Evolutionary conservation across 1,140 invertebrate genomes (phyloP), one percentile per base, ranked within the genome.

Genomic region (Agrypnia vestita): DNA sequence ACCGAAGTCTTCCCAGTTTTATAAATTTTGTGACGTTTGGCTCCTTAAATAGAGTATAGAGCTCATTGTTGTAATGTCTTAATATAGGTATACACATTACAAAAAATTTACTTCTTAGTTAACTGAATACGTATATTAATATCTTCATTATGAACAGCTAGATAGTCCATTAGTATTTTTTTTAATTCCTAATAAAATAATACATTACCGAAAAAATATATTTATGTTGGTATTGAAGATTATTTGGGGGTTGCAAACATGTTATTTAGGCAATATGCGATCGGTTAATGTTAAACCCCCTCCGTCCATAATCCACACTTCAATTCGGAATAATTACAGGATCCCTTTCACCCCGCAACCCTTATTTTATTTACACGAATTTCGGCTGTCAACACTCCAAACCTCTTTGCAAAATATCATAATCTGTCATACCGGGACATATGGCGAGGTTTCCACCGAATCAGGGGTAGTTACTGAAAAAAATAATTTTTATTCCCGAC

Each of bases 341-440:
- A 73, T 64, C 79, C 61, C 55, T 74, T 72, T 53, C 72, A 80
- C 61, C 53, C 59, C n/a, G 53, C 73, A 56, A 75, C 53, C 73
- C 73, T 44, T 59, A 44, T 44, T 44, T 59, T 75, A 46, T 75
- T 62, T 59, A 59, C 73, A 62, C 56, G 53, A 75, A 59, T 59
- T 62, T 59, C 35, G 44, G 25, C 53, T 69, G 76, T 78, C 56
- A 78, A 67, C 76, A 78, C 76, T 78, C 19, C 64, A 80, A 74
- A 74, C 74, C 74, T 67, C 59, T 74, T 55, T 76, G 62, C 35
- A 61, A 72, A 81, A 73, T 81, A 73, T 82, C 76, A 75, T 82
- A 79, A 82, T 82, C 80, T 55, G 72, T 82, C 80, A 82, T 78
- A 82, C 80, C 56, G 25, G 55, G 55, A 17, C 78, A 64, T 74